Evolutionary conservation across 1,140 invertebrate species (phyloP), one percentile per base, ranked within the genome.

Genomic region (Drosophila watanabei): DNA sequence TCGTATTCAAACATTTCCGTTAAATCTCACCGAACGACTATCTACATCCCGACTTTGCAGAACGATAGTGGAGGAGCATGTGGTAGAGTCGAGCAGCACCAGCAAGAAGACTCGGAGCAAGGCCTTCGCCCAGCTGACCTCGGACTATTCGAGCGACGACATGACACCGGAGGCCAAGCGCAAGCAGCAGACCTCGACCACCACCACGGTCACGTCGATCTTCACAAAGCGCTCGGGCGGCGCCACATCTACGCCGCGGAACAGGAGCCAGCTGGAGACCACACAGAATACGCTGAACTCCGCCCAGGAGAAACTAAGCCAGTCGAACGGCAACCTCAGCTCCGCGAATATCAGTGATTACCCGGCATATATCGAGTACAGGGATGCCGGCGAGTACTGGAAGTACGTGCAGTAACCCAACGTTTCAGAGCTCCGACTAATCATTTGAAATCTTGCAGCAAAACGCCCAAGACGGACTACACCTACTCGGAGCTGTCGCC

Each of bases 391-490:
- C 58, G 95, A 95, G 92, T 96, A 96, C 92, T 96, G 95, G 95
- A 95, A 96, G 95, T 96, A 78, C 94, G 95, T 95, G 28, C 1
- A n/a, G 10, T 1, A 35, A 11, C 7, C 6, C 1, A 10, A 2
- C 18, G 20, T 8, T n/a, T 2, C 2, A 28, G 20, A 56, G 13
- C 33, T 28, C 41, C 16, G 52, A 52, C 37, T 61, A 14, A 48
- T 5, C 1, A 6, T 6, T 30, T 48, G 4, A 3, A 70, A 18
- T 35, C 30, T 58, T 76, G 66, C 52, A 96, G 95, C 89, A 96
- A 96, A 89, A 97, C 96, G 81, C 96, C 96, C 7, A 97, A 97
- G 94, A 97, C 96, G 73, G 96, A 97, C 93, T 97, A 97, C 93
- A 97, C 96, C 7, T 97, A 97, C 93, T 97, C 96, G 0, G 94